Conservation (phyloP, 2,888 invertebrate species). For the Lomographa bimaculata region DNA sequence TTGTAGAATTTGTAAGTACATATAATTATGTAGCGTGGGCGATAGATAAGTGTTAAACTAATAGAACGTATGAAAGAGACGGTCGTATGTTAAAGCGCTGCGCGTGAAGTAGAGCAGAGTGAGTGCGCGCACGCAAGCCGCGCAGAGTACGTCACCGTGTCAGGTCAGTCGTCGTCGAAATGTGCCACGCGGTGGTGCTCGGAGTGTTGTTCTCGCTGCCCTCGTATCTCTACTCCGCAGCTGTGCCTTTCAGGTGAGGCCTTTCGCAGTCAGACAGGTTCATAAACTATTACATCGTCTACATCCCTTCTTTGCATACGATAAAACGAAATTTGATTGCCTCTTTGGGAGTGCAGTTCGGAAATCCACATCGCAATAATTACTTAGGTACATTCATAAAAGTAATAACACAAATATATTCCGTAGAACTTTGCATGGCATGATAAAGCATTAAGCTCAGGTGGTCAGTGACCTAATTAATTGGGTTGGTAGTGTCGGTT, state of each 20-base stretch:
- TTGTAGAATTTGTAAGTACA: constrained; percentile 12
- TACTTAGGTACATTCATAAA: too few species aligned
- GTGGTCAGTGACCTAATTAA: too few species aligned
- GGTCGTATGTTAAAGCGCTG: not conserved
- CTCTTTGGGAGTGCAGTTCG: too few species aligned
- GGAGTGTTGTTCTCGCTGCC: constrained; percentile 74
- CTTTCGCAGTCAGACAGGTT: too few species aligned
- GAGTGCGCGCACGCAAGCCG: constrained; percentile 15
- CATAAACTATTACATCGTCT: too few species aligned
- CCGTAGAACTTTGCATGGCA: too few species aligned
- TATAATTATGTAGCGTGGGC: constrained; percentile 5
- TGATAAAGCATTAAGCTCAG: too few species aligned
- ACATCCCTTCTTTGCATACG: too few species aligned
- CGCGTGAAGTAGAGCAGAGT: not conserved
- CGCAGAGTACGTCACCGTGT: constrained; percentile 35
- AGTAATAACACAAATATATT: too few species aligned
- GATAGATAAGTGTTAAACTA: not conserved
- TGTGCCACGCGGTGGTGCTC: constrained; percentile 76
- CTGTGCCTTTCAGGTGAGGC: constrained; percentile 75
- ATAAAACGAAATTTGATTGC: too few species aligned
- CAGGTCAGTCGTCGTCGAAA: constrained; percentile 34
- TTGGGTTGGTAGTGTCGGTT: too few species aligned
- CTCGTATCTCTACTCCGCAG: constrained; percentile 72
- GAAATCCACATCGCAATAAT: too few species aligned
- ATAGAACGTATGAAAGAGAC: not conserved